Base-by-base conservation (phyloP, 2,113 vertebrate species). In the Bufo gargarizans region DNA sequence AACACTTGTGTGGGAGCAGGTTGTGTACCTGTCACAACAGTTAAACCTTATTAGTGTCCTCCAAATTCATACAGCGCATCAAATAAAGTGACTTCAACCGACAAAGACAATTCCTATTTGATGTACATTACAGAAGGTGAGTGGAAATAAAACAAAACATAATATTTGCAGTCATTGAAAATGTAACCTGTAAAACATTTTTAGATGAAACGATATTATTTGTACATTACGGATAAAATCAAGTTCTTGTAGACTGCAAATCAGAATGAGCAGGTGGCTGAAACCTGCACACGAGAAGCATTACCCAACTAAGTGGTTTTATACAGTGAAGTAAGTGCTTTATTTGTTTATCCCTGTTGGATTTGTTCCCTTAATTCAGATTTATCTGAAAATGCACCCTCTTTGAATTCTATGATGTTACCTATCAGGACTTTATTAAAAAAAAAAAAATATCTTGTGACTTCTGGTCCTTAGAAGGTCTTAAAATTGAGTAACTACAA, bases 71-170 rank as follows among this genome's bases (percentile, higher is more conserved):
- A 50, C 0, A 63, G 56, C 50, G 9, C 59, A 89, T 43, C 33
- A 89, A 86, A 2, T 80, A 11, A 20, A 89, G 69, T 86, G n/a
- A 1, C 77, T 90, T 82, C 55, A 90, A 16, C 6, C 80, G 88
- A 89, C 55, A 82, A 69, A 85, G 91, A 65, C 81, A 10, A 89
- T 50, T 76, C n/a, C 63, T 89, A 76, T 78, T 43, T 84, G n/a
- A 67, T 53, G 47, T 90, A 14, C 84, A 91, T 50, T 85, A 59
- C 56, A 43, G 33, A 0, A 78, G 11, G 22, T 33, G 17, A 91
- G 89, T 19, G 86, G 4, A 67, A 86, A 86, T 17, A 47, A 63
- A 77, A 58, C 50, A 74, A 85, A 33, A 74, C 22, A n/a, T 20
- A 49, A 50, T 61, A 86, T 61, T 86, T 47, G 69, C 19, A 76